Percentiles rank a stretch among this genome's conserved stretches.
Evolutionary conservation across 2,888 invertebrate species (phyloP).

Genomic region (Bedellia somnulentella): DNA sequence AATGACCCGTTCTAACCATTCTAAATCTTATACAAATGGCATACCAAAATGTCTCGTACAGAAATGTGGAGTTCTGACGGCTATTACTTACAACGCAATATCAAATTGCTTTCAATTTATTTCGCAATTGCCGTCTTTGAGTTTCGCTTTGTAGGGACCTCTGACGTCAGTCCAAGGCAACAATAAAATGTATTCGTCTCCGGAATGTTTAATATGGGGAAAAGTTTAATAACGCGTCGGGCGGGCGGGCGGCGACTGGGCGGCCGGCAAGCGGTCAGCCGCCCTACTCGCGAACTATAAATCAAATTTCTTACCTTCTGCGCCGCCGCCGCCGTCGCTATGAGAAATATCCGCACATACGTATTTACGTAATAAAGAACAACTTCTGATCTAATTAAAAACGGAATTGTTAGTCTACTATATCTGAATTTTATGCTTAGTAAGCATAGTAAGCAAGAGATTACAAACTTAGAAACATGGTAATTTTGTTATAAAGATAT

Average conservation of each 20-base stretch:
- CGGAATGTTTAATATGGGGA: constrained; percentile 65
- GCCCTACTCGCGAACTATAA: constrained; percentile 48
- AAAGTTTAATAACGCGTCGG: constrained; percentile 63
- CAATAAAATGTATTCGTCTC: constrained; percentile 64
- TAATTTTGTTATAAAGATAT: too few species aligned
- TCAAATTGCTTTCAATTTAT: constrained; percentile 63
- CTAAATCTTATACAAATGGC: constrained; percentile 28
- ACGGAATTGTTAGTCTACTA: too few species aligned
- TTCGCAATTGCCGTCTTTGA: constrained; percentile 63
- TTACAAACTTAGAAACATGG: too few species aligned
- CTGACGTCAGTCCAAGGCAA: constrained; percentile 59
- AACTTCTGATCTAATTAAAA: too few species aligned
- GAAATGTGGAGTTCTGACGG: constrained; percentile 44
- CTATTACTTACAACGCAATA: constrained; percentile 62
- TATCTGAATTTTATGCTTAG: too few species aligned
- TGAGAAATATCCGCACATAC: too few species aligned
- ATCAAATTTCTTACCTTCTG: constrained; percentile 57
- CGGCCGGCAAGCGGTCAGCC: constrained; percentile 20
- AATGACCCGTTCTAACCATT: constrained; percentile 36
- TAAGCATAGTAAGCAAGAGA: too few species aligned
- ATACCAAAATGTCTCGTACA: constrained; percentile 46
- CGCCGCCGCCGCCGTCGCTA: too few species aligned
- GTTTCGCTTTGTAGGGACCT: constrained; percentile 61
- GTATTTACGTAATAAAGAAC: too few species aligned
- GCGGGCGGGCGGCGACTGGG: constrained; percentile 22